Percentiles rank a stretch among this genome's conserved stretches.
These are phyloP conservation scores for Oxystoma pomonae DNA, from an alignment of 2,888 invertebrate species.

Conservation along the genomic window DNA sequence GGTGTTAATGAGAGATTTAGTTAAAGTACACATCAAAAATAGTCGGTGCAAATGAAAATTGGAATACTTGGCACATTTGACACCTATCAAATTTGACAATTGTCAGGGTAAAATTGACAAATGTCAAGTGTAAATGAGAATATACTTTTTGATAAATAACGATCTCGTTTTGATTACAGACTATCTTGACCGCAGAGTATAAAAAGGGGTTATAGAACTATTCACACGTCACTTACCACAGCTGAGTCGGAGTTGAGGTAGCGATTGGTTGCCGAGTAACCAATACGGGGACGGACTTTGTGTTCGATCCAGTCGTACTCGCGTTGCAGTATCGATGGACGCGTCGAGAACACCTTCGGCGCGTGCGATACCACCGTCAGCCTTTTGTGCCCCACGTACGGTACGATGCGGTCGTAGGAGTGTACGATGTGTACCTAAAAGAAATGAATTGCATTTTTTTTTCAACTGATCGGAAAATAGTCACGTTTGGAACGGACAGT, in stretches of 20 bases:
- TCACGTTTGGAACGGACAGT: too few species aligned
- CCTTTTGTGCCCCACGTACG: constrained; percentile 53
- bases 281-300: constrained; percentile 58
- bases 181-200: neutral
- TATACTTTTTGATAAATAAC: too few species aligned
- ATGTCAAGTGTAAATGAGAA: too few species aligned
- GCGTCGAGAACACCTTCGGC: constrained; percentile 57
- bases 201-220: too few species aligned
- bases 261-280: constrained; percentile 66
- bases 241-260: constrained; percentile 74
- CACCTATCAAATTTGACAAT: too few species aligned
- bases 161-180: neutral
- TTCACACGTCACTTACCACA: constrained; percentile 54
- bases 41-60: too few species aligned
- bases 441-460: neutral
- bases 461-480: too few species aligned
- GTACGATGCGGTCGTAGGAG: constrained; percentile 47
- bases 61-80: too few species aligned
- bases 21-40: too few species aligned
- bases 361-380: constrained; percentile 59
- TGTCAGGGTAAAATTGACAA: too few species aligned
- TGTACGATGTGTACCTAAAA: constrained; percentile 47
- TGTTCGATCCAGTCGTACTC: constrained; percentile 67
- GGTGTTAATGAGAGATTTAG: too few species aligned
- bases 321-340: constrained; percentile 63